Percentiles rank a stretch among this genome's conserved stretches.
phyloP scores from a whole-genome alignment of 2,113 vertebrate genomes.

The Corythaeola cristata region DNA sequence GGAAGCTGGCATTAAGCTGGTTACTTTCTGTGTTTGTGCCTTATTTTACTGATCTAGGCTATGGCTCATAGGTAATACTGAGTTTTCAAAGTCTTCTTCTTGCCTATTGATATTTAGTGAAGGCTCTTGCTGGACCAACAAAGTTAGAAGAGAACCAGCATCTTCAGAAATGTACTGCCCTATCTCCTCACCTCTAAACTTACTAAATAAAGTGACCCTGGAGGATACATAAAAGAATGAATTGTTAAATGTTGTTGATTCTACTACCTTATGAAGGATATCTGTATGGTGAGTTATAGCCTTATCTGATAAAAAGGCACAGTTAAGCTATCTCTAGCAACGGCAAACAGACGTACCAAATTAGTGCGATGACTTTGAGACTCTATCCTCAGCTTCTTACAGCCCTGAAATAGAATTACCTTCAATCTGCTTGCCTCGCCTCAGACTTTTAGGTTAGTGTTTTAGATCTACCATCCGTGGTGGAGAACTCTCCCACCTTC shows the following conservation, averaged over 20 bases:
- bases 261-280: background rate
- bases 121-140: background rate
- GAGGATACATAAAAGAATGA: background rate
- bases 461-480: background rate
- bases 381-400: background rate
- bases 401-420: background rate
- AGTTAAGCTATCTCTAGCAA: background rate
- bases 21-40: background rate
- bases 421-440: background rate
- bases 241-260: background rate
- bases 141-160: background rate
- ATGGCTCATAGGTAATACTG: background rate
- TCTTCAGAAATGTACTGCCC: background rate
- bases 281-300: background rate
- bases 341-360: background rate
- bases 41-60: background rate
- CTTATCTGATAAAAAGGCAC: background rate
- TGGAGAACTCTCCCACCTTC: background rate
- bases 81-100: background rate
- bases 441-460: background rate
- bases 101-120: background rate
- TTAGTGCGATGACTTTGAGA: background rate
- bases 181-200: background rate
- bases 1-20: background rate
- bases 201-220: background rate